phyloP scores from a whole-genome alignment of 2,888 invertebrate genomes.

The Parapristionchus giblindavisi region DNA sequence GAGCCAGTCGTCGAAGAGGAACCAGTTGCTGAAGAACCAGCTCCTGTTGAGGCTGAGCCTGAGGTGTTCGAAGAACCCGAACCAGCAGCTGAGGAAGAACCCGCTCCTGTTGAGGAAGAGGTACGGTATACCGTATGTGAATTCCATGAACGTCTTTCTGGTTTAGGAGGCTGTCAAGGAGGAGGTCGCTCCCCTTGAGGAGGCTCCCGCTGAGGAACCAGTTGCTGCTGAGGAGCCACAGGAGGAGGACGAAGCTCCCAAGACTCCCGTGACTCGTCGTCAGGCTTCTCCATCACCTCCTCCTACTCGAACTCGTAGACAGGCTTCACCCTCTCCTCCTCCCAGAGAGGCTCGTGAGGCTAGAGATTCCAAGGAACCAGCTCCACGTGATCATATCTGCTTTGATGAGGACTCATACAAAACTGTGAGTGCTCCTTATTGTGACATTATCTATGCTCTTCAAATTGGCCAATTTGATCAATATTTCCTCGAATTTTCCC shows the following conservation, averaged over 20 bases:
- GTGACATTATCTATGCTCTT: too few relatives aligned
- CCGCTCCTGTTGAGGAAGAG: background rate
- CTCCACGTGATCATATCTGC: constrained; percentile 54
- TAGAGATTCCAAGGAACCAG: constrained; percentile 37
- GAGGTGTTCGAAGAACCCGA: too few relatives aligned
- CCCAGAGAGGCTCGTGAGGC: constrained; percentile 35
- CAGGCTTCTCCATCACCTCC: constrained; percentile 56
- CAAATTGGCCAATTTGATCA: too few relatives aligned
- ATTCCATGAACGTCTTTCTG: too few relatives aligned
- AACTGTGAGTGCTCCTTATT: constrained; percentile 19
- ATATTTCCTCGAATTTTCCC: too few relatives aligned
- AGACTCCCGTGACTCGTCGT: constrained; percentile 43
- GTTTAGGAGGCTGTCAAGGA: constrained; percentile 39
- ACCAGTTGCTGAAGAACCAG: constrained; percentile 44
- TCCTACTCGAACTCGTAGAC: constrained; percentile 53
- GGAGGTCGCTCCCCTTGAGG: constrained; percentile 41
- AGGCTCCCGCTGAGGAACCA: constrained; percentile 45
- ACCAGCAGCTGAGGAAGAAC: too few relatives aligned
- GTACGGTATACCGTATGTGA: too few relatives aligned
- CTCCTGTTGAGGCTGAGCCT: too few relatives aligned
- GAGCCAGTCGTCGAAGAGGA: constrained; percentile 44
- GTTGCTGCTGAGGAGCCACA: constrained; percentile 43
- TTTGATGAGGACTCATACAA: constrained; percentile 48
- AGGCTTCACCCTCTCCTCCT: constrained; percentile 51
- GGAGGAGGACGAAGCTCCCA: constrained; percentile 38